Conservation (phyloP, 2,888 invertebrate species). For the Strigamia transsilvanica region DNA sequence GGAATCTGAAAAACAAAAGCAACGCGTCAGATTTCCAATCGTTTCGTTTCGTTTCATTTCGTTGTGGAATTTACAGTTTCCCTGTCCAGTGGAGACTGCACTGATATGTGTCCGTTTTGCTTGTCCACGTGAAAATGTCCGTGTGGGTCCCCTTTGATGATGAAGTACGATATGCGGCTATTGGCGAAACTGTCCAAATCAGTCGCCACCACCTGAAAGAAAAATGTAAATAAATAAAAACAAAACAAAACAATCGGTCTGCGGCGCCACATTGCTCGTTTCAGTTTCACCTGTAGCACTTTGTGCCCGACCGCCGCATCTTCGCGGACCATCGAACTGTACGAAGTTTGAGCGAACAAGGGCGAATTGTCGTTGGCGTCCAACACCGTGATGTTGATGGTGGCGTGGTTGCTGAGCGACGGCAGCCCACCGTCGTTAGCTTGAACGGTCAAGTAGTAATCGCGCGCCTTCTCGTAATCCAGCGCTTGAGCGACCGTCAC, state of each 20-base stretch:
- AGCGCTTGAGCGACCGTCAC: conserved; percentile 79
- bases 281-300: conserved; percentile 74
- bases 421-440: conserved; percentile 89
- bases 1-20: conserved; percentile 63
- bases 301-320: conserved; percentile 76
- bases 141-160: conserved; percentile 78
- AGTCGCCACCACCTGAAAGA: conserved; percentile 73
- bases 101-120: conserved; percentile 78
- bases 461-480: conserved; percentile 86
- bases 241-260: too few relatives aligned
- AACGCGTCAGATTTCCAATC: too few relatives aligned
- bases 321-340: conserved; percentile 80
- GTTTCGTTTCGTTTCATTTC: too few relatives aligned
- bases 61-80: conserved; percentile 71
- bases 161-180: conserved; percentile 79
- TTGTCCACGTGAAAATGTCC: conserved; percentile 81
- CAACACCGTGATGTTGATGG: conserved; percentile 82
- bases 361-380: conserved; percentile 92
- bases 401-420: conserved; percentile 86
- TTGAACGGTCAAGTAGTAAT: conserved; percentile 87
- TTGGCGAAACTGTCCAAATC: conserved; percentile 86
- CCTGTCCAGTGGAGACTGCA: conserved; percentile 78
- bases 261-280: too few relatives aligned
- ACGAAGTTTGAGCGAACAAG: conserved; percentile 78
- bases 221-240: too few relatives aligned